These are phyloP conservation scores for Crotalus horridus DNA, from an alignment of 2,113 vertebrate genomes.

Conservation along the genomic window DNA sequence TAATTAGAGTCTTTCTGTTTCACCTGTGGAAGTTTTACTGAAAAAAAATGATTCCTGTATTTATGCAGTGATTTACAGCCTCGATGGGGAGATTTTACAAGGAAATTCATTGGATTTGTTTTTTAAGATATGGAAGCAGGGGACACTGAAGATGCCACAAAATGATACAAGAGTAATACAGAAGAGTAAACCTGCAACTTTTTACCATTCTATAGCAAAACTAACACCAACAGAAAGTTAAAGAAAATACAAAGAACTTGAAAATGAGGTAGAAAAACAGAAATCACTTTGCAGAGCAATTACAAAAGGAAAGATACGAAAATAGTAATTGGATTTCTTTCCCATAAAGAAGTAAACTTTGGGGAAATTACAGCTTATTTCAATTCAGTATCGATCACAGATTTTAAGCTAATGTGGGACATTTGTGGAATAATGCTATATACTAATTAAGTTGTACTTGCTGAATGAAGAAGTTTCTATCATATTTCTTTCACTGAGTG, in stretches of 20 bases:
- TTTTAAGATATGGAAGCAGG: neutral
- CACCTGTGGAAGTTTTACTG: neutral
- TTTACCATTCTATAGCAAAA: neutral
- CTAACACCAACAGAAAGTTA: neutral
- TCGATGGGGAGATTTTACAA: neutral
- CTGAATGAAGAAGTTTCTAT: no score
- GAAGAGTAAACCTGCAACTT: neutral
- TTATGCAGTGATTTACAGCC: neutral
- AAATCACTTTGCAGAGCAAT: neutral
- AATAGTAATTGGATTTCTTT: neutral
- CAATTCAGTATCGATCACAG: neutral
- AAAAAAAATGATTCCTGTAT: neutral
- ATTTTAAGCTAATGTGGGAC: slow-evolving; percentile 3
- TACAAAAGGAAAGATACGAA: neutral
- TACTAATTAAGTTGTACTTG: neutral
- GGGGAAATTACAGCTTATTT: neutral
- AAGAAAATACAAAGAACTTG: neutral
- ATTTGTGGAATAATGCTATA: neutral
- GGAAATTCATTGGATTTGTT: neutral
- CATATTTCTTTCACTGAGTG: no score
- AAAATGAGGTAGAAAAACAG: neutral
- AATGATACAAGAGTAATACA: neutral
- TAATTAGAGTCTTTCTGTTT: neutral
- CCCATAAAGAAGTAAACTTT: neutral
- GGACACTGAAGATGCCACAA: neutral